Evolutionary conservation across 2,888 invertebrate genomes (phyloP), one percentile per base, ranked within the genome.

Genomic region (Coleophora flavipennella): DNA sequence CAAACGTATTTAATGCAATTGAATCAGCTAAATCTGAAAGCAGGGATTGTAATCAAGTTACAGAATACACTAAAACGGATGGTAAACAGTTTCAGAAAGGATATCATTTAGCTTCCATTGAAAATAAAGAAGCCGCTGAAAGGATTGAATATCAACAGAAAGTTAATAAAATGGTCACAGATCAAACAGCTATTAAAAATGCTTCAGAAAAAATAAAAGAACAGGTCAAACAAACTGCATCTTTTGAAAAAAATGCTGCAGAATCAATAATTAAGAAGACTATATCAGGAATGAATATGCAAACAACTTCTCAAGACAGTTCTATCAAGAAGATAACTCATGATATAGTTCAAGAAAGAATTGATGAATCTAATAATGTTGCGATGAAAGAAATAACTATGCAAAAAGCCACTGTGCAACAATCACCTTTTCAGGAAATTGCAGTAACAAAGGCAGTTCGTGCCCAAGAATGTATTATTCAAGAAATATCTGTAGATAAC

Each of bases 11-110:
- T n/a, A 41, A 38, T 6, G 46, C 59, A 25, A 49, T 43, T 26
- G 48, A 62, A 32, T 40, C 46, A 8, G 14, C 35, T 1, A 33
- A 44, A n/a, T 40, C 55, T 8, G 59, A 66, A 40, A 56, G 53
- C 13, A 50, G 62, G n/a, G 45, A 53, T 3, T 41, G 6, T 13
- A 49, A 46, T 26, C 33, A 55, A n/a, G 38, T 41, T 3, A 51
- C 57, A 36, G 35, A 61, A n/a, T n/a, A n/a, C n/a, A n/a, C n/a
- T 12, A 50, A 60, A 41, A 43, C 46, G n/a, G n/a, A n/a, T 8
- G 52, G 56, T 28, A 43, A 55, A 35, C 31, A 40, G n/a, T 39
- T 52, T 11, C 35, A 59, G 33, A 55, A 62, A 41, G 50, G 57
- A 20, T 41, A 53, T 3, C 42, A 55, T 33, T 33, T 54, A 33